Evolutionary conservation across 2,888 invertebrate species (phyloP), one percentile per base, ranked within the genome.

Genomic region (Ophion obscuratus): DNA sequence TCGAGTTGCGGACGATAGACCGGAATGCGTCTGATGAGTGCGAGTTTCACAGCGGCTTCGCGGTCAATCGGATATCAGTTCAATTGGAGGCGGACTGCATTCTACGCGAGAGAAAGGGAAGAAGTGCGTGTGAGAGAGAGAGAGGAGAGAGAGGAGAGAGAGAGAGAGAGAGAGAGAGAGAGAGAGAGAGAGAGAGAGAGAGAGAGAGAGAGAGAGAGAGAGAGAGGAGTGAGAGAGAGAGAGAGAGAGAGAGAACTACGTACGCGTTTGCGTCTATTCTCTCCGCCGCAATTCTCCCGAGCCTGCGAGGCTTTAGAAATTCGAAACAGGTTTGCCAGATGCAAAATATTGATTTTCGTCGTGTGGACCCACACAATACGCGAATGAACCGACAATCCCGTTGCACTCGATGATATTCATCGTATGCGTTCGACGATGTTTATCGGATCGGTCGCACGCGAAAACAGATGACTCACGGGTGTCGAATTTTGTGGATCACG

Each of bases 11-110:
- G 64, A 64, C 20, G 7, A 64, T 67, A 70, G 31, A 62, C 36
- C 31, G 79, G 64, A 71, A 71, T 71, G 71, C 31, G 40, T 31
- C 71, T 62, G 36, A 79, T 64, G 79, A 79, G 79, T 64, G 31
- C 24, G 78, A 67, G 61, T 70, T 62, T 53, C 71, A 62, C 62
- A 27, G 31, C 62, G 17, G 64, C 44, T 47, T 36, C 64, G 79
- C 36, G 64, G 79, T 79, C 53, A 71, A 79, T 79, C 79, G 79
- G 62, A 71, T 64, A 79, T 71, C 71, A 64, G 79, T 64, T 71
- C 31, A 71, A 79, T 79, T 79, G 64, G 24, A 79, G 64, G 57
- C 36, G 17, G 70, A 64, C 47, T 79, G 64, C 62, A 64, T 53
- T 20, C 24, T 36, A 20, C 27, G 20, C 9, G 47, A 44, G 44